Conservation (phyloP, 2,797 vertebrate species). For the Limosa lapponica region DNA sequence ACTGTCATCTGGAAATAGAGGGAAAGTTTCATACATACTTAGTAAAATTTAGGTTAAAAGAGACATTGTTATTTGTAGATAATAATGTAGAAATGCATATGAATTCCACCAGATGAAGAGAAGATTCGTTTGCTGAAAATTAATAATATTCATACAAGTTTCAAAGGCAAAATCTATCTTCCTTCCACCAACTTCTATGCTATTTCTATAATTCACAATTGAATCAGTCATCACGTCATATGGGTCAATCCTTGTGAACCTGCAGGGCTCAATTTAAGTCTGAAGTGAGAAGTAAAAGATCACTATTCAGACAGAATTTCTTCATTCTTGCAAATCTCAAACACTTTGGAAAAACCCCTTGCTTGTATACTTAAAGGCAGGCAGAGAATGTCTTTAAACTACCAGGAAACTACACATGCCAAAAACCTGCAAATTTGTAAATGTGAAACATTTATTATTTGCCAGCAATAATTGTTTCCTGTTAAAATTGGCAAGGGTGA, state of each 20-base stretch:
- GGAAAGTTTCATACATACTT: background rate
- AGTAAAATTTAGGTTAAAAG: background rate
- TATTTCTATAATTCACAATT: background rate
- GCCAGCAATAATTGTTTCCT: background rate
- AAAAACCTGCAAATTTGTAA: background rate
- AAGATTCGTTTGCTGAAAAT: background rate
- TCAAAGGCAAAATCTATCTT: background rate
- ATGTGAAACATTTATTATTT: background rate
- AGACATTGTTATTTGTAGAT: background rate
- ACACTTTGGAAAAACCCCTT: background rate
- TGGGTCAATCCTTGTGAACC: background rate
- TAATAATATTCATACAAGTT: background rate
- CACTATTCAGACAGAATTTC: background rate
- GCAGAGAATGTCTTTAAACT: background rate
- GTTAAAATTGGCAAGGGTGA: background rate
- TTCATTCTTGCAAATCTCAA: background rate
- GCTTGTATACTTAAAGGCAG: background rate
- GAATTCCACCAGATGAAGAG: background rate
- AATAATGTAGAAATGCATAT: background rate
- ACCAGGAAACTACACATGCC: background rate
- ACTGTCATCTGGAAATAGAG: background rate
- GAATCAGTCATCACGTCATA: background rate
- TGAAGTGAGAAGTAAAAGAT: background rate
- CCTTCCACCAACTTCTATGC: background rate
- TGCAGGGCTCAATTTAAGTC: background rate